These are phyloP conservation scores for Andricus quercusramuli DNA, from an alignment of 2,888 invertebrate genomes.

Conservation along the genomic window DNA sequence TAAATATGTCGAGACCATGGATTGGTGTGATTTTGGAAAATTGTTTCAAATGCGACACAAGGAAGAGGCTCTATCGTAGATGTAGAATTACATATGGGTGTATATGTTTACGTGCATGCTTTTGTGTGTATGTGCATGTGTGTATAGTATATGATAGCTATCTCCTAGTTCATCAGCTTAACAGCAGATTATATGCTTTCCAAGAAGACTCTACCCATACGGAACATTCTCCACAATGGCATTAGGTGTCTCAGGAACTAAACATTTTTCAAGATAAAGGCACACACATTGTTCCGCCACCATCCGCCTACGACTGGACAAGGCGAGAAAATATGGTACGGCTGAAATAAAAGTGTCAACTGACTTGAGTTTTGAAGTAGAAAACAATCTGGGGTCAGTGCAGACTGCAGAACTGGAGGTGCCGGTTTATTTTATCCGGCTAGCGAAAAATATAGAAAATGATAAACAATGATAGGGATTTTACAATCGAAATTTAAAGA, in stretches of 20 bases:
- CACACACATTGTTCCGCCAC: slow-evolving; percentile 66
- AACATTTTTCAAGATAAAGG: slow-evolving; percentile 74
- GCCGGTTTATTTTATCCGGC: not conserved
- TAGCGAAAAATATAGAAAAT: not conserved
- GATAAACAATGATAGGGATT: not conserved
- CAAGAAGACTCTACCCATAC: slow-evolving; percentile 52
- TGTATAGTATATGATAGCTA: slow-evolving; percentile 25
- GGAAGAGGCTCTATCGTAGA: not conserved
- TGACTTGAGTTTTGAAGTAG: slow-evolving; percentile 45
- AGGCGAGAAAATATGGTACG: slow-evolving; percentile 53
- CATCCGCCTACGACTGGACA: slow-evolving; percentile 53
- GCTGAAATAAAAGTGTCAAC: slow-evolving; percentile 44
- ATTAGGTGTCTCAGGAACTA: slow-evolving; percentile 61
- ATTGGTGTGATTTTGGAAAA: not conserved
- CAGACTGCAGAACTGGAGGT: slow-evolving; percentile 3
- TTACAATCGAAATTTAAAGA: too few relatives aligned
- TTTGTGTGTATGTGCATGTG: not conserved
- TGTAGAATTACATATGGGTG: not conserved
- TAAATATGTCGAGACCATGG: not conserved
- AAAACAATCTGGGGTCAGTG: slow-evolving; percentile 45
- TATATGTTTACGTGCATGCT: not conserved
- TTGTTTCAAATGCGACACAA: not conserved
- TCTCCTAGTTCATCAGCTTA: slow-evolving; percentile 55
- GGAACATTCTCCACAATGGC: slow-evolving; percentile 64
- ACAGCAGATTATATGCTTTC: slow-evolving; percentile 56